These are phyloP conservation scores for Centroberyx gerrardi DNA, from an alignment of 2,797 vertebrate genomes.

Conservation along the genomic window DNA sequence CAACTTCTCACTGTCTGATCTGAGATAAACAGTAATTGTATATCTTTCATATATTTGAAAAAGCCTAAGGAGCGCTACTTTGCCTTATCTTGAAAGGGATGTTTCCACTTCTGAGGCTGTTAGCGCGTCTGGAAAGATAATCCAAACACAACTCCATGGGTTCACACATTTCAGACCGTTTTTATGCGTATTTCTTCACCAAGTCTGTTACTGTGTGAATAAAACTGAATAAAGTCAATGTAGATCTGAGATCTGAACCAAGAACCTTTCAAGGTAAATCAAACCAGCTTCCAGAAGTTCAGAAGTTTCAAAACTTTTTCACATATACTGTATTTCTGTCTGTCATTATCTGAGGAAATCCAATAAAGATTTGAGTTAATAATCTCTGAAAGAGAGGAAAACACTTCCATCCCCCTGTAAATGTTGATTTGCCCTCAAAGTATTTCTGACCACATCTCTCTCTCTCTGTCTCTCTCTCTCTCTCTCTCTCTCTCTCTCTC, in stretches of 20 bases:
- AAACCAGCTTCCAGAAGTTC: no score
- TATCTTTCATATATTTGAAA: conserved; percentile 11
- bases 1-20: background rate
- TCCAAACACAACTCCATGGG: conserved; percentile 27
- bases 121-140: conserved; percentile 40
- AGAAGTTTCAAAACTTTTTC: no score
- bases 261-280: background rate
- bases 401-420: no score
- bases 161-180: conserved; percentile 5
- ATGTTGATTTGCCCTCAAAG: no score
- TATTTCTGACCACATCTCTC: no score
- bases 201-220: conserved; percentile 3
- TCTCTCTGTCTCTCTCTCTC: no score
- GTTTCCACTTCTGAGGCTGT: conserved; percentile 37
- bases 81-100: conserved; percentile 42
- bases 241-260: conserved; percentile 22
- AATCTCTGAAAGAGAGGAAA: no score
- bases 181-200: conserved; percentile 11
- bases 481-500: no score
- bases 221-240: background rate
- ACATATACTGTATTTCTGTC: no score
- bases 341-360: no score
- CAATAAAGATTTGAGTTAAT: no score
- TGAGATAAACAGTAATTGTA: conserved; percentile 34
- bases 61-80: conserved; percentile 18